Evolutionary conservation across 2,888 invertebrate species (phyloP).

Genomic region (Sinopyrophorus schimmeli): DNA sequence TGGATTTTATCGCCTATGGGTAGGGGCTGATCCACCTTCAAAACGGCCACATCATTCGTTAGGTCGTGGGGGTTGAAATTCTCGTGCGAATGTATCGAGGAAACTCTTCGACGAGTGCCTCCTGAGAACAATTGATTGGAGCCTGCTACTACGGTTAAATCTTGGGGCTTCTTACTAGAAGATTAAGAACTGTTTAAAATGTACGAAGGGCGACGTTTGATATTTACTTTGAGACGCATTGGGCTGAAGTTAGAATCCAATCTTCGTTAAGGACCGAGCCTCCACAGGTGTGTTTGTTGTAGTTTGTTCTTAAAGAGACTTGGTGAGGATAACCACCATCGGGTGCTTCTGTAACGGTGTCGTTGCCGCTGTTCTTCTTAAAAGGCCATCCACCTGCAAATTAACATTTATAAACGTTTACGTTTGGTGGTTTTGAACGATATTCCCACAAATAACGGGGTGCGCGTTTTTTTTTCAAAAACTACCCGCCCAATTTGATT

Average conservation of each 20-base stretch:
- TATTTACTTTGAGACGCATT: slow-evolving; percentile 4
- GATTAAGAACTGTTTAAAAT: too few species aligned
- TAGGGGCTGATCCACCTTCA: neutral
- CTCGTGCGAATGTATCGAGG: slow-evolving; percentile 40
- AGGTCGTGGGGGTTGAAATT: slow-evolving; percentile 1
- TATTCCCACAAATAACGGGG: too few species aligned
- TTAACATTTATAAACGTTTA: too few species aligned
- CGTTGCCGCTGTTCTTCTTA: too few species aligned
- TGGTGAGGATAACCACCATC: slow-evolving; percentile 5
- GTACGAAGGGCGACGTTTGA: too few species aligned
- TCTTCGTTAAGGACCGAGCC: slow-evolving; percentile 4
- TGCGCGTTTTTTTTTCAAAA: too few species aligned
- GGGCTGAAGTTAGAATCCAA: slow-evolving; percentile 12
- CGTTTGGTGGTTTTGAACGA: too few species aligned
- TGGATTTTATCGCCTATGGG: neutral
- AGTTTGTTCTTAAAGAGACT: slow-evolving; percentile 7
- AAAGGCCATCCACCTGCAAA: too few species aligned
- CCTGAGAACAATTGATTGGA: slow-evolving; percentile 51
- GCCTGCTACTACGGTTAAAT: too few species aligned
- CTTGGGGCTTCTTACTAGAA: too few species aligned
- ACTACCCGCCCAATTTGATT: too few species aligned
- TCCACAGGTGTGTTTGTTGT: slow-evolving; percentile 9
- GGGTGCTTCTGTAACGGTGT: too few species aligned
- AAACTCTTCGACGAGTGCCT: slow-evolving; percentile 53
- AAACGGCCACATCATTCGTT: slow-evolving; percentile 7